Evolutionary conservation across 2,888 invertebrate species (phyloP).

Genomic region (Drosophila greeni): DNA sequence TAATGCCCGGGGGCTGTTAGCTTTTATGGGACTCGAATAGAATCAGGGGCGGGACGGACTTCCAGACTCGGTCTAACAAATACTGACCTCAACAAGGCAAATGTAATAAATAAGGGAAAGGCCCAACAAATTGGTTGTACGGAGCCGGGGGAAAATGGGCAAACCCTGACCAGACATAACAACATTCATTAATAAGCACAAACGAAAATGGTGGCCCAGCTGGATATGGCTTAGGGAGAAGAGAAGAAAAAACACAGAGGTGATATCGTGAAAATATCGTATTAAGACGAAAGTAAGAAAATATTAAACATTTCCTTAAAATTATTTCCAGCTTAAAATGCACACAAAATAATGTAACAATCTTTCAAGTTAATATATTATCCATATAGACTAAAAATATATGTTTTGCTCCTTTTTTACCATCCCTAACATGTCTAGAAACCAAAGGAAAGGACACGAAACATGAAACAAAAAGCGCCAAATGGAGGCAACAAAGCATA

Average conservation of each 20-base stretch:
- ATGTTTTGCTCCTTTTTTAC: not conserved
- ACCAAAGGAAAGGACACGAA: constrained; percentile 12
- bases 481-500: constrained; percentile 30
- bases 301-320: too few species aligned
- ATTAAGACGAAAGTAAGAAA: not conserved
- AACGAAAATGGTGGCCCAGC: constrained; percentile 61
- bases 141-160: constrained; percentile 26
- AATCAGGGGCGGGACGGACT: constrained; percentile 24
- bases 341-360: not conserved
- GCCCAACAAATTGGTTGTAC: constrained; percentile 46
- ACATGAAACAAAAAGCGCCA: constrained; percentile 11
- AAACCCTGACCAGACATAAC: constrained; percentile 62
- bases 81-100: constrained; percentile 70
- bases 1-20: constrained; percentile 62
- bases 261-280: not conserved
- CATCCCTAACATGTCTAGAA: constrained; percentile 18
- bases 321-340: not conserved
- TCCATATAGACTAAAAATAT: not conserved
- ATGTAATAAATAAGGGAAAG: constrained; percentile 65
- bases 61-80: constrained; percentile 43
- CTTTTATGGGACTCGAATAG: constrained; percentile 55
- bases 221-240: constrained; percentile 41
- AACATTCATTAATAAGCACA: constrained; percentile 64
- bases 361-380: not conserved
- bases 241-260: not conserved